phyloP scores from a whole-genome alignment of 2,113 vertebrate genomes.

The Pleuronectes platessa region DNA sequence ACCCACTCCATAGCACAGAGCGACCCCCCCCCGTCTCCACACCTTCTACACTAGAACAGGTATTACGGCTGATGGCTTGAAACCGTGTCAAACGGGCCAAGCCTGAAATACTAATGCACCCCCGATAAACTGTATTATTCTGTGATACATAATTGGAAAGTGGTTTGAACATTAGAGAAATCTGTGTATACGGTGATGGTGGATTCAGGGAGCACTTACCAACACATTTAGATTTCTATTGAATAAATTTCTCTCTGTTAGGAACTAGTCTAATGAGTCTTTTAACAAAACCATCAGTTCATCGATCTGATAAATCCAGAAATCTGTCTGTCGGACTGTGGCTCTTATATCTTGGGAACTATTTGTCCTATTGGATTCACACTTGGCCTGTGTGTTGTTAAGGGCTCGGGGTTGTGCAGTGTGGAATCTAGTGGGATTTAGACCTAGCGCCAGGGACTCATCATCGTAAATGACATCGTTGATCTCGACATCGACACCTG shows the following conservation, averaged over 20 bases:
- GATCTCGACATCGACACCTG: no score
- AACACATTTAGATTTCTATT: slow-evolving; percentile 1
- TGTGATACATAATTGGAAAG: neutral
- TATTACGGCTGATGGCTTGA: neutral
- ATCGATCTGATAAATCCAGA: neutral
- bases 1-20: neutral
- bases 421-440: no score
- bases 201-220: neutral
- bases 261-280: neutral
- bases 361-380: no score
- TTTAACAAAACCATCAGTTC: slow-evolving; percentile 1
- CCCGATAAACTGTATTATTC: neutral
- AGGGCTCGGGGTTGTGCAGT: no score
- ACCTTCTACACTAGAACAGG: neutral
- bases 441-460: no score
- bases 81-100: neutral
- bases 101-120: neutral
- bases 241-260: neutral
- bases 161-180: neutral
- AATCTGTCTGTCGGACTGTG: no score
- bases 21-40: neutral
- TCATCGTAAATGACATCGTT: no score
- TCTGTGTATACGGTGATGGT: neutral
- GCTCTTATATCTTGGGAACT: no score
- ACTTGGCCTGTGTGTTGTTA: no score